Conservation (phyloP, 2,797 vertebrate species). For the Rhinophrynus dorsalis region DNA sequence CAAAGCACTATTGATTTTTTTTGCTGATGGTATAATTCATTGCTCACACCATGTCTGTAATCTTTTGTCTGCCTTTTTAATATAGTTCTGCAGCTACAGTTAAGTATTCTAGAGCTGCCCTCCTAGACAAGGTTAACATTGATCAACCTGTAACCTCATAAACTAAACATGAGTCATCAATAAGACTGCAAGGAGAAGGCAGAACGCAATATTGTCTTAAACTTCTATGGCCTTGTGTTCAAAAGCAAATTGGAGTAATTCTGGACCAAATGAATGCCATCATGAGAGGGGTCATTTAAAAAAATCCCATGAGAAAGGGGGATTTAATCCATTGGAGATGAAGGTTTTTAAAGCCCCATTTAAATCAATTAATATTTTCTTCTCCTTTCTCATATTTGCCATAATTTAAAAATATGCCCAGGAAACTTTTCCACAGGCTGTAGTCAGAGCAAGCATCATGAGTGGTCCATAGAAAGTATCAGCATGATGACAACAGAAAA, state of each 20-base stretch:
- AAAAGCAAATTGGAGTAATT: too few relatives aligned
- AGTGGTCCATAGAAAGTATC: too few relatives aligned
- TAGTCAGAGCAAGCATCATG: too few relatives aligned
- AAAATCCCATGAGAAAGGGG: not conserved
- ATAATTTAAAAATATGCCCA: not conserved
- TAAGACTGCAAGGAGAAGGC: constrained; percentile 12
- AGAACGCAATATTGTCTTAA: constrained; percentile 3
- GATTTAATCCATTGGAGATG: not conserved
- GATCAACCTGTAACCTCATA: constrained; percentile 60
- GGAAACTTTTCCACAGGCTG: too few relatives aligned
- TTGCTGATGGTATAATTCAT: constrained; percentile 72
- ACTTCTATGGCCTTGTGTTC: too few relatives aligned
- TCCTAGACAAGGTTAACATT: constrained; percentile 72
- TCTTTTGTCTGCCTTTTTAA: constrained; percentile 66
- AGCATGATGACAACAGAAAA: too few relatives aligned
- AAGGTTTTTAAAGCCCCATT: too few relatives aligned
- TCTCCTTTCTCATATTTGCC: not conserved
- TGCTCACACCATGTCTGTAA: constrained; percentile 65
- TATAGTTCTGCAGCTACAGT: constrained; percentile 63
- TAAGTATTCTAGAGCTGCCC: constrained; percentile 67
- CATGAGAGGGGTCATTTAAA: not conserved
- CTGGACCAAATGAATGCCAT: too few relatives aligned
- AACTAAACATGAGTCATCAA: constrained; percentile 45
- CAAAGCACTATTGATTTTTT: constrained; percentile 70
- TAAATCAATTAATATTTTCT: too few relatives aligned